These are phyloP conservation scores for Semotilus atromaculatus DNA, from an alignment of 2,797 vertebrate species.

Conservation along the genomic window DNA sequence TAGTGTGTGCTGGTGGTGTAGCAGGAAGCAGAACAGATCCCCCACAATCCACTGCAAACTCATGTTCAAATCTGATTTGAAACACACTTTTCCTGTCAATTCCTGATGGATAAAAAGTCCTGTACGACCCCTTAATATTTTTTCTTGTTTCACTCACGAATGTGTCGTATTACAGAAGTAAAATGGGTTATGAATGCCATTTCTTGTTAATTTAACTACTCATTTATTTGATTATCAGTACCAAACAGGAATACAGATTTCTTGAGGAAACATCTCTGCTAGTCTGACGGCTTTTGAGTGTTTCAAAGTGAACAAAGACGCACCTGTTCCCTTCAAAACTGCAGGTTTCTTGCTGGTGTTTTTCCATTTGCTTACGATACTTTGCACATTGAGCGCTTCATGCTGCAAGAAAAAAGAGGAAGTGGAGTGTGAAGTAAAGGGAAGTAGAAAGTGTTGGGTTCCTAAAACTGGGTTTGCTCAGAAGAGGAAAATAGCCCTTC, in stretches of 20 bases:
- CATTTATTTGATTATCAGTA: neutral
- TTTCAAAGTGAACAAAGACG: neutral
- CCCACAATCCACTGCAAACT: neutral
- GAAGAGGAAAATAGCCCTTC: constrained; percentile 33
- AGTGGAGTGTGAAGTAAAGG: constrained; percentile 23
- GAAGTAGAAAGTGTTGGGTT: constrained; percentile 52
- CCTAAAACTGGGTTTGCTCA: constrained; percentile 43
- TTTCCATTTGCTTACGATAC: neutral
- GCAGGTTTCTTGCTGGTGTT: neutral
- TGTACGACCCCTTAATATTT: neutral
- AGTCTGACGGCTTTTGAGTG: neutral
- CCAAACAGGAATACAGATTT: neutral
- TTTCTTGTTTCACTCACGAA: neutral
- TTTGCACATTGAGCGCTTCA: neutral
- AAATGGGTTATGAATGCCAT: neutral
- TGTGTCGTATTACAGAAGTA: neutral
- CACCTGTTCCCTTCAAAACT: neutral
- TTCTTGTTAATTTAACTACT: neutral
- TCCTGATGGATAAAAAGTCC: neutral
- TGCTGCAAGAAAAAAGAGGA: constrained; percentile 50
- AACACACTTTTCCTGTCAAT: neutral
- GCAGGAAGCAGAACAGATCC: neutral
- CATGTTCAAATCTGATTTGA: neutral
- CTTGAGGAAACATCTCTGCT: neutral
- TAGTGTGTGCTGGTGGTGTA: neutral